These are phyloP conservation scores for Passer domesticus DNA, from an alignment of 2,113 vertebrate genomes.

Conservation along the genomic window DNA sequence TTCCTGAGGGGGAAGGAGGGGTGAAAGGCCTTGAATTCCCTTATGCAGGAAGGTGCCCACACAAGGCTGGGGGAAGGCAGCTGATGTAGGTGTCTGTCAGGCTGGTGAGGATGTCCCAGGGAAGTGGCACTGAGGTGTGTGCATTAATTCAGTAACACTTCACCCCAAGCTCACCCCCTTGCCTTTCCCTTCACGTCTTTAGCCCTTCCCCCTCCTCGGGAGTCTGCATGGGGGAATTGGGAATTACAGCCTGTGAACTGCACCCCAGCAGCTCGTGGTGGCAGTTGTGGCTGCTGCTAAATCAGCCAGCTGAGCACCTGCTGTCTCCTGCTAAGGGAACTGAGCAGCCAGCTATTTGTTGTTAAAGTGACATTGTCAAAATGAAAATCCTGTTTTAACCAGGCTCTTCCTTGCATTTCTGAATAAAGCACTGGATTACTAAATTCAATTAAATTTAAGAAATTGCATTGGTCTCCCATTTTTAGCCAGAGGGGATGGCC, in stretches of 20 bases:
- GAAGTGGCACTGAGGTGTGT: background rate
- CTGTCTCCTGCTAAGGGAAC: constrained; percentile 41
- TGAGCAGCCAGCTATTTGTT: constrained; percentile 30
- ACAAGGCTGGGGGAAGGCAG: background rate
- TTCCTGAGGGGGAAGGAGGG: background rate
- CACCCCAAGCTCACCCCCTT: background rate
- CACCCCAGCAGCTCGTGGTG: constrained; percentile 51
- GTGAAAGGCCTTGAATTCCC: background rate
- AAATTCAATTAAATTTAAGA: background rate
- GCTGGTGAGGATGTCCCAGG: background rate
- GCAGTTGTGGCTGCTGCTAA: constrained; percentile 36
- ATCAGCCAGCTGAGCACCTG: constrained; percentile 66
- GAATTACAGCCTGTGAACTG: constrained; percentile 61
- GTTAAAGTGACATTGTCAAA: constrained; percentile 35
- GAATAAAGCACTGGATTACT: background rate
- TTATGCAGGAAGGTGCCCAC: background rate
- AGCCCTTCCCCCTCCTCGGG: constrained; percentile 52
- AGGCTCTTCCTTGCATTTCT: background rate
- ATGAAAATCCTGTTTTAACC: background rate
- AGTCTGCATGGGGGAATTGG: constrained; percentile 19
- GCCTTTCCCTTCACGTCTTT: background rate
- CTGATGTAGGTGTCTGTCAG: accelerated
- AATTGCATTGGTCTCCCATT: background rate
- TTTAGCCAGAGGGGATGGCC: constrained; percentile 29
- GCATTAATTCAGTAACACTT: background rate